Base-by-base conservation (phyloP, 1,140 invertebrate species). In the Gyrodactylus salaris region DNA sequence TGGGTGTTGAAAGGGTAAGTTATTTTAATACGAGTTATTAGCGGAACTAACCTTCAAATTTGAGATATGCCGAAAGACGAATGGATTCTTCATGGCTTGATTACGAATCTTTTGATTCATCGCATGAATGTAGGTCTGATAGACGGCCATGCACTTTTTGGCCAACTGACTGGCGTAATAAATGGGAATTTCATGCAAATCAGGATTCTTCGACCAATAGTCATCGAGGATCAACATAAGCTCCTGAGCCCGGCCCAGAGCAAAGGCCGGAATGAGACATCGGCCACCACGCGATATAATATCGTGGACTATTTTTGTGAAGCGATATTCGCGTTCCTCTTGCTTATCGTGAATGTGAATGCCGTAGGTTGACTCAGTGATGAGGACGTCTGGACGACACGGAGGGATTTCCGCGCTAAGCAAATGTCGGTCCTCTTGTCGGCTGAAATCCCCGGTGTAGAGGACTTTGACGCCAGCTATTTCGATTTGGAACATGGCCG, bases 401-500 rank as follows among this genome's bases (percentile, higher is more conserved):
- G 87, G 88, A 0, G 95, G 95, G 76, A 99, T 91, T 83, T 99
- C 95, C 0, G 95, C 95, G 0, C 91, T 90, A 90, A 97, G 97
- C 76, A 99, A 85, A 86, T 99, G 95, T 26, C 95, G 83, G 82
- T 99, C 94, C 83, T 99, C 95, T 83, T 97, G 91, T 27, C 94
- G 82, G 22, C 92, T 97, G 80, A 98, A 99, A 78, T 99, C 95
- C 0, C 95, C 95, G 0, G 95, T 98, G 78, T 98, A 98, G 0
- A 98, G 80, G 73, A 95, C 68, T 83, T 91, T 91, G 20, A 94
- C 89, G 25, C 91, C 94, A 72, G 93, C 94, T 75, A 99, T 98
- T 85, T 99, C 94, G 74, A 99, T 92, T 91, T 98, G 96, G 78
- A 99, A 99, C 94, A 99, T 99, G 25, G 93, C 93, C 2, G 95